These are phyloP conservation scores for Porites divaricata DNA, from an alignment of 92 coral and sea anemone genomes.

Conservation along the genomic window DNA sequence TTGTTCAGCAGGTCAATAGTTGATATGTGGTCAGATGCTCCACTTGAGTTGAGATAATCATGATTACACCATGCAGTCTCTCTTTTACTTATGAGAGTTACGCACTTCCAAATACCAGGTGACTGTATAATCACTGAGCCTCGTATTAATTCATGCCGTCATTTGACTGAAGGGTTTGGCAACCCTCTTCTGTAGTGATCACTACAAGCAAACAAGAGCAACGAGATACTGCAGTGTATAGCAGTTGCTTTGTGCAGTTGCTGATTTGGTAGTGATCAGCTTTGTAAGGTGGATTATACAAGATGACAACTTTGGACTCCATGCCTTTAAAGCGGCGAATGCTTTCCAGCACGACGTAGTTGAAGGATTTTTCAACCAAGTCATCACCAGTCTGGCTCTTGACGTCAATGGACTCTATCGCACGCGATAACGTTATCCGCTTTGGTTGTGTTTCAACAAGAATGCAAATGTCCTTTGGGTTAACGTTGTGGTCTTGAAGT, in stretches of 20 bases:
- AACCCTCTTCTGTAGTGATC: conserved; percentile 39
- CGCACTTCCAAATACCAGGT: too few species aligned
- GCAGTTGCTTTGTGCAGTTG: conserved; percentile 18
- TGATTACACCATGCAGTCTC: too few species aligned
- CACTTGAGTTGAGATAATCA: too few species aligned
- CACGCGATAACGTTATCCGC: not conserved
- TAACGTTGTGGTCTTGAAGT: conserved; percentile 2
- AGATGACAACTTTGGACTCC: conserved; percentile 63
- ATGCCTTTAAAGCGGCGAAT: conserved; percentile 67
- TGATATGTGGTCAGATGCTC: too few species aligned
- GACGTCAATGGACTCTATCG: not conserved
- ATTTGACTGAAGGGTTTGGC: conserved; percentile 12
- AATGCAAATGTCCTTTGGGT: conserved; percentile 41
- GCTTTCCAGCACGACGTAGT: conserved; percentile 45
- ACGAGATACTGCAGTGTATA: conserved; percentile 64
- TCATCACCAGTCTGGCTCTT: not conserved
- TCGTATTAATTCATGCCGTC: not conserved
- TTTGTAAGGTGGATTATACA: conserved; percentile 37
- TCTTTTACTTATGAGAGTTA: too few species aligned
- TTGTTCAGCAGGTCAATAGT: too few species aligned
- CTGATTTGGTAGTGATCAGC: too few species aligned
- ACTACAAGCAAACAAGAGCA: conserved; percentile 60
- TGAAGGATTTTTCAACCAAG: not conserved
- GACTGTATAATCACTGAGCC: too few species aligned
- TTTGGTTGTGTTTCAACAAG: conserved; percentile 15